Evolutionary conservation across 53 echinoderm and acorn worm genomes (phyloP).

Genomic region (Astropecten irregularis): DNA sequence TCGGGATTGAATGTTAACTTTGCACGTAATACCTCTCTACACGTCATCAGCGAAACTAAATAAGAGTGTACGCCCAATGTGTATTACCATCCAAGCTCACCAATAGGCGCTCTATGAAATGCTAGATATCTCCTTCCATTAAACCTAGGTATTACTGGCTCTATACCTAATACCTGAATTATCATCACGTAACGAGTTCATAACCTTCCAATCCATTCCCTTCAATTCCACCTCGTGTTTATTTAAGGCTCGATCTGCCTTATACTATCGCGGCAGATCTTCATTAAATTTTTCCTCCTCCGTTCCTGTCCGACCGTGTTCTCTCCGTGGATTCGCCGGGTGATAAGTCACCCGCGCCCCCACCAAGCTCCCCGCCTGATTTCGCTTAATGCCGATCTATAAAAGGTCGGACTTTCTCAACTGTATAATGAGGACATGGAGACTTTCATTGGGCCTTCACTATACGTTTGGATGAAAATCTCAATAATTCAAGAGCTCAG

Average conservation of each 20-base stretch:
- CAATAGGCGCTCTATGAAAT: too few relatives aligned
- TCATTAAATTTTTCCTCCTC: conserved; percentile 4
- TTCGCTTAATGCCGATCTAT: conserved; percentile 7
- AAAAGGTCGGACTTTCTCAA: conserved; percentile 4
- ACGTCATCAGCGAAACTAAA: too few relatives aligned
- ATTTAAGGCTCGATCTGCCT: conserved; percentile 9
- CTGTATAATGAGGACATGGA: neutral
- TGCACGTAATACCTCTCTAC: too few relatives aligned
- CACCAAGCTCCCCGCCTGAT: neutral
- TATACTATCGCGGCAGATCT: conserved; percentile 13
- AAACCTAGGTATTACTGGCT: too few relatives aligned
- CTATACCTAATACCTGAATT: too few relatives aligned
- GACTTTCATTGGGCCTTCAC: neutral
- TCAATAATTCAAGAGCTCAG: too few relatives aligned
- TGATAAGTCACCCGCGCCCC: neutral
- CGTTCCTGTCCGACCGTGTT: neutral
- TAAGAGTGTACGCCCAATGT: too few relatives aligned
- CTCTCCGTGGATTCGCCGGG: neutral
- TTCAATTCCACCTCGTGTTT: neutral
- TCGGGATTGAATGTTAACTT: too few relatives aligned
- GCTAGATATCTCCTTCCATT: too few relatives aligned
- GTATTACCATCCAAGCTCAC: too few relatives aligned
- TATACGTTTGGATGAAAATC: neutral
- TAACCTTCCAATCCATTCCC: neutral
- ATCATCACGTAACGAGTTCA: neutral